These are phyloP conservation scores for Helicoverpa armigera DNA, from an alignment of 1,140 invertebrate genomes.

Conservation along the genomic window DNA sequence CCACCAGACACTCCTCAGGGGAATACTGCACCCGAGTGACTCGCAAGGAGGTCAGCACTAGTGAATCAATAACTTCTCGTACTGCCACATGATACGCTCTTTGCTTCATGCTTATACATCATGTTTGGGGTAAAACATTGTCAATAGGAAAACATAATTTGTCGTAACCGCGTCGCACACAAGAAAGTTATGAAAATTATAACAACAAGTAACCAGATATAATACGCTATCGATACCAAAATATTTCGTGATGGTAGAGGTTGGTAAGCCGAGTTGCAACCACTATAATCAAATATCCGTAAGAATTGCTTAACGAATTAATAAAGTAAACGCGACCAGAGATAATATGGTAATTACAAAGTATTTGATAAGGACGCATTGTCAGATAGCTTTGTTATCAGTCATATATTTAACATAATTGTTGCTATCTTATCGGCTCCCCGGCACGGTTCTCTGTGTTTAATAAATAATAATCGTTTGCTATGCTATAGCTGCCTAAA, in stretches of 20 bases:
- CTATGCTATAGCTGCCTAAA: background rate
- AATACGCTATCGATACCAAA: no score
- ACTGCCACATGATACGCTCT: background rate
- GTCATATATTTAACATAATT: conserved; percentile 44
- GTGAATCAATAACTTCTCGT: background rate
- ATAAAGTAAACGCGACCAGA: conserved; percentile 26
- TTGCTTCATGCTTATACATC: no score
- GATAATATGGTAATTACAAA: conserved; percentile 46
- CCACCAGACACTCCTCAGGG: background rate
- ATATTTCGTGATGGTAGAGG: no score
- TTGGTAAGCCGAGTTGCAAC: background rate
- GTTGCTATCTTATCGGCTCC: conserved; percentile 34
- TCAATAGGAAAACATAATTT: no score
- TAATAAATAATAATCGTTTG: conserved; percentile 1
- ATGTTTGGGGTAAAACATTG: no score
- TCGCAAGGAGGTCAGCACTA: background rate
- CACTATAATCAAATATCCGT: background rate
- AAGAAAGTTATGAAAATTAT: no score
- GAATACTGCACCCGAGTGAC: background rate
- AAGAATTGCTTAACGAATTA: conserved; percentile 11
- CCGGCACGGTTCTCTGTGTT: background rate
- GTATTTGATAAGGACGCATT: conserved; percentile 29
- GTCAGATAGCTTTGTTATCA: conserved; percentile 39
- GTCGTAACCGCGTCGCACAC: no score
- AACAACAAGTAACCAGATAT: no score